Evolutionary conservation across 2,113 vertebrate genomes (phyloP).

Genomic region (Elgaria multicarinata): DNA sequence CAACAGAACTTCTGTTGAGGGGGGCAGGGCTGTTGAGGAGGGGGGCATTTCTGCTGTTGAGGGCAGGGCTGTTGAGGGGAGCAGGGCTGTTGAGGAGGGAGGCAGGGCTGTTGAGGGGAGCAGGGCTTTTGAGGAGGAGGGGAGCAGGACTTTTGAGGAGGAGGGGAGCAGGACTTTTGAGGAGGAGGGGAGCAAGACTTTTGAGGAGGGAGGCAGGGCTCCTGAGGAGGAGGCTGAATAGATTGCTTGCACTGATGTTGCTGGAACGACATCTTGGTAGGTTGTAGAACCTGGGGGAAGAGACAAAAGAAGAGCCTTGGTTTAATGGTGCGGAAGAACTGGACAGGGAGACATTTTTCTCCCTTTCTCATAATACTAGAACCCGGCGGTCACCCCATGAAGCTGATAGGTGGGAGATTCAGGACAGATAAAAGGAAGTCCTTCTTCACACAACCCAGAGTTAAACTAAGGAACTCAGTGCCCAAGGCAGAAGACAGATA

Average conservation of each 20-base stretch:
- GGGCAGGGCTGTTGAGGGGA: too few relatives aligned
- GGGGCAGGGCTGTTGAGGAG: too few relatives aligned
- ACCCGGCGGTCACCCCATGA: too few relatives aligned
- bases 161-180: neutral
- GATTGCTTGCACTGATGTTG: constrained; percentile 3
- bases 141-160: neutral
- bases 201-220: neutral
- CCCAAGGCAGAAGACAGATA: too few relatives aligned
- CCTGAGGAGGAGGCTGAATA: neutral
- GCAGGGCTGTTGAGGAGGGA: too few relatives aligned
- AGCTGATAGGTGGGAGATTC: too few relatives aligned
- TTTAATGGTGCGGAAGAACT: neutral
- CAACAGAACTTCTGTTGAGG: neutral
- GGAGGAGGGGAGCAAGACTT: neutral
- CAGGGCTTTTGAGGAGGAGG: neutral
- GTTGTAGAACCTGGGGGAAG: neutral
- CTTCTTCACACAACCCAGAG: too few relatives aligned
- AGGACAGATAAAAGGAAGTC: too few relatives aligned
- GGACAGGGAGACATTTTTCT: too few relatives aligned
- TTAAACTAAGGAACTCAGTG: too few relatives aligned
- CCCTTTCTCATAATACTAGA: too few relatives aligned
- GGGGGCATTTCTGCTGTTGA: too few relatives aligned
- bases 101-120: neutral
- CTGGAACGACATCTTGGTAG: neutral
- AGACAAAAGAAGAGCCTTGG: neutral